phyloP scores from a whole-genome alignment of 2,113 vertebrate genomes.

The Phaethornis superciliosus region DNA sequence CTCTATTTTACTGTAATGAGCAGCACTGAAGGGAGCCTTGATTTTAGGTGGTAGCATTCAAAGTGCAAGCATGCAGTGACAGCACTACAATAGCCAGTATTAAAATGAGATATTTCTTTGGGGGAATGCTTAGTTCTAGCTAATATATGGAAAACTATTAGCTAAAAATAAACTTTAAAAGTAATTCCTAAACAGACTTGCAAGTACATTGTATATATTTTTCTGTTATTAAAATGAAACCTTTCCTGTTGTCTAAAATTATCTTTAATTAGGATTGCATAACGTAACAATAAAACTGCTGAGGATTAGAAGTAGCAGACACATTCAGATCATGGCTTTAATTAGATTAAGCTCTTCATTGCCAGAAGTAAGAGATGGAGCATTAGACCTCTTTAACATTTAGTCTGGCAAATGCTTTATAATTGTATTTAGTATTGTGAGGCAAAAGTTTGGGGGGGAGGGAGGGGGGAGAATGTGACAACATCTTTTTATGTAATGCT shows the following conservation, averaged over 20 bases:
- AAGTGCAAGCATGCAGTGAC: neutral
- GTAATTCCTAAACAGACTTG: slow-evolving; percentile 3
- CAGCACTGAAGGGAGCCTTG: neutral
- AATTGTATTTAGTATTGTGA: slow-evolving; percentile 47
- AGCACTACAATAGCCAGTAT: neutral
- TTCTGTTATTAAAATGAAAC: slow-evolving; percentile 24
- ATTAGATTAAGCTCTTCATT: slow-evolving; percentile 64
- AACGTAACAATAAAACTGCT: slow-evolving; percentile 63
- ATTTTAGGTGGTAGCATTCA: neutral
- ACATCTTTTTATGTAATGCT: slow-evolving; percentile 2
- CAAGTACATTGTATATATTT: slow-evolving; percentile 24
- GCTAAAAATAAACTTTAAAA: slow-evolving; percentile 38
- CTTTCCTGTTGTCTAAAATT: slow-evolving; percentile 55
- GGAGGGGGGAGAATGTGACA: neutral
- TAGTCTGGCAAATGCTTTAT: slow-evolving; percentile 55
- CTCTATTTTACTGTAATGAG: neutral
- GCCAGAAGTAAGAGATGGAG: slow-evolving; percentile 50
- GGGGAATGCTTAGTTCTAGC: neutral
- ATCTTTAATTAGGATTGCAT: slow-evolving; percentile 70
- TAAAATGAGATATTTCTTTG: neutral
- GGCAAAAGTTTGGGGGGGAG: neutral
- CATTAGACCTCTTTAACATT: slow-evolving; percentile 50
- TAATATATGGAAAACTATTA: neutral
- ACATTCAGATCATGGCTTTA: slow-evolving; percentile 40
- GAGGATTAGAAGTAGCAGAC: slow-evolving; percentile 51